phyloP scores from a whole-genome alignment of 2,888 invertebrate genomes.

The Coremacera marginata region DNA sequence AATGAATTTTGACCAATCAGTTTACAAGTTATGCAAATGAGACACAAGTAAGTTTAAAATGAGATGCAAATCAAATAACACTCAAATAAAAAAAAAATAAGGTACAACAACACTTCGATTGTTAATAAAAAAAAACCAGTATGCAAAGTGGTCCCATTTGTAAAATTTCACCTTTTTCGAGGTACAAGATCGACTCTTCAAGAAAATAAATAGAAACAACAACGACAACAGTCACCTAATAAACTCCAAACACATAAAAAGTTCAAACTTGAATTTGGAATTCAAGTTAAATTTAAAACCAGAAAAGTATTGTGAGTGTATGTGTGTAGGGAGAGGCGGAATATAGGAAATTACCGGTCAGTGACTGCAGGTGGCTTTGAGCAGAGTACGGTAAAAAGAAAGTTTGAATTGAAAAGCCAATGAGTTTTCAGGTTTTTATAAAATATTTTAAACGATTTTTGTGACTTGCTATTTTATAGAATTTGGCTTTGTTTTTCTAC shows the following conservation, averaged over 20 bases:
- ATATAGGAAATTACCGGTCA: conserved; percentile 5
- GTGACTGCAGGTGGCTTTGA: not conserved
- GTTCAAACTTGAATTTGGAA: not conserved
- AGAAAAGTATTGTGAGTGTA: not conserved
- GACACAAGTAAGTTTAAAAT: not conserved
- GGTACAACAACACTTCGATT: not conserved
- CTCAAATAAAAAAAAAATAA: not conserved
- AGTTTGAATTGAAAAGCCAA: no score
- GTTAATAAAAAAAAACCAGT: conserved; percentile 1
- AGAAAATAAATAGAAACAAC: not conserved
- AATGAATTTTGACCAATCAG: not conserved
- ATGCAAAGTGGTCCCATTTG: not conserved
- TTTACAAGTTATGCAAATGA: not conserved
- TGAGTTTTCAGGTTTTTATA: no score
- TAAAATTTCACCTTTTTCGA: conserved; percentile 4
- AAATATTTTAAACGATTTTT: no score
- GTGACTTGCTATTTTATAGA: no score
- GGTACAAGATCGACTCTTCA: not conserved
- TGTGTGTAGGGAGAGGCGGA: not conserved
- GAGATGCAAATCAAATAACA: not conserved
- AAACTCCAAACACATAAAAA: not conserved
- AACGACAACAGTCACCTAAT: not conserved
- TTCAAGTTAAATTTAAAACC: not conserved
- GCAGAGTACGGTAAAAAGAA: no score
- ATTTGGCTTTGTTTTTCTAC: no score